Conservation (phyloP, 1,140 invertebrate species). For the Sesamia nonagrioides region DNA sequence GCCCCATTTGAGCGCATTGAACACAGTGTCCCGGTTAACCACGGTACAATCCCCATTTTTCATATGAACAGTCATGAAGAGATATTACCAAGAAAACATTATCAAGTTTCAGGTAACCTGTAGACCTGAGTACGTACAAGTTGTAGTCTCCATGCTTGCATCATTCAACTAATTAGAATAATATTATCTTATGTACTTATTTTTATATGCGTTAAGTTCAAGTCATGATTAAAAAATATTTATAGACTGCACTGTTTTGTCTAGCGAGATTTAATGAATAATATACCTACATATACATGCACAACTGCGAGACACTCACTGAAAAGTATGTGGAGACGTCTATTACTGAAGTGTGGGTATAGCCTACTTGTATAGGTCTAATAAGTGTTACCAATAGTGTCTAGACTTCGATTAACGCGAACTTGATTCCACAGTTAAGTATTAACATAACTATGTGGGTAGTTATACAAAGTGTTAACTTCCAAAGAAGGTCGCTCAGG, state of each 20-base stretch:
- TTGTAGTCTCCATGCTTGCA: too few relatives aligned
- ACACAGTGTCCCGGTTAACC: background rate
- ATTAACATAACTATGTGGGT: conserved; percentile 32
- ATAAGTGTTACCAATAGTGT: conserved; percentile 51
- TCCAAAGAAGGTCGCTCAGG: conserved; percentile 39
- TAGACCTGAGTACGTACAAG: too few relatives aligned
- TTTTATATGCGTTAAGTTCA: background rate
- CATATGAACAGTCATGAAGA: background rate
- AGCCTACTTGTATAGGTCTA: conserved; percentile 16
- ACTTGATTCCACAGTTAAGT: conserved; percentile 22
- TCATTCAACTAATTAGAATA: too few relatives aligned
- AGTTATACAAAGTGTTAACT: conserved; percentile 41
- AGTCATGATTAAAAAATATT: background rate
- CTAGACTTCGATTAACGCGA: conserved; percentile 52
- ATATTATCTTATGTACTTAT: background rate
- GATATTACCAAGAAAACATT: background rate
- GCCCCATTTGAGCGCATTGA: background rate
- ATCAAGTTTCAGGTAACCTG: too few relatives aligned
- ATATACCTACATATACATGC: background rate
- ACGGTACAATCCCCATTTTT: background rate
- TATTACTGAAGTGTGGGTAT: conserved; percentile 38
- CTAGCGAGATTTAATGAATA: background rate
- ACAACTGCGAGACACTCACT: conserved; percentile 15
- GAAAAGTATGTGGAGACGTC: conserved; percentile 32
- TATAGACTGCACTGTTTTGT: conserved; percentile 11